These are phyloP conservation scores for Poeciliopsis turrubarensis DNA, from an alignment of 2,113 vertebrate genomes.

Conservation along the genomic window DNA sequence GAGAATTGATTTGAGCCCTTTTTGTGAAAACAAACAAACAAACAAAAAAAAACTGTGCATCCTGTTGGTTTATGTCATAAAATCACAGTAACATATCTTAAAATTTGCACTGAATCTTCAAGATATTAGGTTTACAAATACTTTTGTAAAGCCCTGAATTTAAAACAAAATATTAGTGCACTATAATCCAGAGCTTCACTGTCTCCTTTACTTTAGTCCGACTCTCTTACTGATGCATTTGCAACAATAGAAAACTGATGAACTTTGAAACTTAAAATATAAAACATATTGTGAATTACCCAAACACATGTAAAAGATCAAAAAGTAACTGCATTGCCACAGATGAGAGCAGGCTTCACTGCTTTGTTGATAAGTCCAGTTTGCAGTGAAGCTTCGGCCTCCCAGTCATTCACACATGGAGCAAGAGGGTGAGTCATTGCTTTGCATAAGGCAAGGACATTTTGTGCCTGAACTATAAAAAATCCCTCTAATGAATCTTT, in stretches of 20 bases:
- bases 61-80: no score
- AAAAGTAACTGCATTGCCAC: constrained; percentile 2
- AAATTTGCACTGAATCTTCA: no score
- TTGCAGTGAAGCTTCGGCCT: constrained; percentile 9
- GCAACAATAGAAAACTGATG: neutral
- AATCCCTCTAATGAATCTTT: constrained; percentile 67
- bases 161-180: no score
- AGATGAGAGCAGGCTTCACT: neutral
- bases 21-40: no score
- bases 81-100: no score
- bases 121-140: no score
- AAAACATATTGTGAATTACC: neutral
- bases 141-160: no score
- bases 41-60: no score
- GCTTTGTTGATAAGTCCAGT: neutral
- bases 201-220: no score
- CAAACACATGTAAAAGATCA: neutral
- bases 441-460: constrained; percentile 60
- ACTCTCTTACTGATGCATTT: neutral
- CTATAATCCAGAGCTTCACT: no score
- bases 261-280: neutral
- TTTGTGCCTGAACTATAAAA: constrained; percentile 42
- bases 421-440: constrained; percentile 55
- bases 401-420: constrained; percentile 36
- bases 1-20: no score